Conservation (phyloP, 2,797 vertebrate species). For the Chiloscyllium punctatum region DNA sequence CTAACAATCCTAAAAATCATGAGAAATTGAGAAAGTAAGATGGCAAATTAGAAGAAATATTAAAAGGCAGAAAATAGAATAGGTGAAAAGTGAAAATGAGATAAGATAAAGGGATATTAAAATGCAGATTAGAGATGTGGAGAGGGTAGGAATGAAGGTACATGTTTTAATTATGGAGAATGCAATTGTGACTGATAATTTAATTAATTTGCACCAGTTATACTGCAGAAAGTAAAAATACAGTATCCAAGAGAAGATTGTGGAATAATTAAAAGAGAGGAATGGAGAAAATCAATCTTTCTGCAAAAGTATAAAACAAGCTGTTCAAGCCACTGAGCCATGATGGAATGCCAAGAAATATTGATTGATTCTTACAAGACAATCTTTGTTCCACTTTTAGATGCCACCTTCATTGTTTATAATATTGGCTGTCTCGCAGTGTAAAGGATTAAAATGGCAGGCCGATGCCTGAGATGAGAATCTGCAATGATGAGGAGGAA, state of each 20-base stretch:
- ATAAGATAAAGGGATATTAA: background rate
- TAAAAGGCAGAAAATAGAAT: background rate
- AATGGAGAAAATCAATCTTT: background rate
- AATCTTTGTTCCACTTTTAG: background rate
- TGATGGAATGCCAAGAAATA: background rate
- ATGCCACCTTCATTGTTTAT: background rate
- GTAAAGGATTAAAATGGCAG: background rate
- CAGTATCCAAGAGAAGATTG: background rate
- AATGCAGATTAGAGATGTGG: background rate
- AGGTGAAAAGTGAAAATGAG: too few relatives aligned
- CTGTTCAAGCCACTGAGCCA: background rate
- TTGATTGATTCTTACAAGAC: background rate
- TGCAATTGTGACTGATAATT: background rate
- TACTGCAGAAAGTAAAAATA: background rate
- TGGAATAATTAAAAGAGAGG: background rate
- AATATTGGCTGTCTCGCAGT: background rate
- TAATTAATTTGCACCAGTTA: background rate
- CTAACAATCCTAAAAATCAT: background rate
- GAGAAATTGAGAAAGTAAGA: background rate
- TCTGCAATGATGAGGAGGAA: background rate
- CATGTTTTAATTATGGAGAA: background rate
- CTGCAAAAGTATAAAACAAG: background rate
- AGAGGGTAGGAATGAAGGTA: background rate
- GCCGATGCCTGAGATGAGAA: background rate
- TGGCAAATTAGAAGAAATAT: background rate